phyloP scores from a whole-genome alignment of 2,797 vertebrate species.

The Numenius phaeopus region DNA sequence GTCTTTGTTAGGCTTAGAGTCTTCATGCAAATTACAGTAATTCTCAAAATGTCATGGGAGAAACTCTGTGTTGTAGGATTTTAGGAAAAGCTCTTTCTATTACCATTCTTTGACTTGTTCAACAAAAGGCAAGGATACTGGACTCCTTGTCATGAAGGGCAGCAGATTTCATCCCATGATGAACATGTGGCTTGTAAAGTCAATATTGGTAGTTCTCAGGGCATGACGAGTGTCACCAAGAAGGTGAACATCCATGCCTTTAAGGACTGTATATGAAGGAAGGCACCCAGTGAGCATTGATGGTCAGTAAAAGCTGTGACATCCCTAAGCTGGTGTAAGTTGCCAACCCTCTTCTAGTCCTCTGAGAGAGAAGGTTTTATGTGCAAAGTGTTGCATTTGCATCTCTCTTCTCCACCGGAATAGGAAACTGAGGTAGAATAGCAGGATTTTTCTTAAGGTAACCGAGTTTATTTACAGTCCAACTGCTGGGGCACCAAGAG shows the following conservation, averaged over 20 bases:
- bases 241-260: background rate
- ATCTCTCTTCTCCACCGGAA: background rate
- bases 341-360: background rate
- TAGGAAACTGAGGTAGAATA: background rate
- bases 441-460: background rate
- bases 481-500: background rate
- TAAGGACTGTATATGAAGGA: background rate
- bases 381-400: background rate
- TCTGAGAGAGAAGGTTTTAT: background rate
- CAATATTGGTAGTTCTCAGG: background rate
- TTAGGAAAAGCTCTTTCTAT: background rate
- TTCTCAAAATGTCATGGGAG: background rate
- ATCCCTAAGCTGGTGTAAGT: background rate
- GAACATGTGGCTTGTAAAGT: background rate
- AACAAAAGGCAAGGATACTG: background rate
- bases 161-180: background rate
- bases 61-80: background rate
- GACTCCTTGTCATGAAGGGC: background rate
- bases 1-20: background rate
- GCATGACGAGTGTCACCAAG: background rate
- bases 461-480: background rate
- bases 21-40: background rate
- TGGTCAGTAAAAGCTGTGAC: background rate
- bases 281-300: background rate
- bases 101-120: background rate